These are phyloP conservation scores for Cariama cristata DNA, from an alignment of 2,113 vertebrate genomes.

Conservation along the genomic window DNA sequence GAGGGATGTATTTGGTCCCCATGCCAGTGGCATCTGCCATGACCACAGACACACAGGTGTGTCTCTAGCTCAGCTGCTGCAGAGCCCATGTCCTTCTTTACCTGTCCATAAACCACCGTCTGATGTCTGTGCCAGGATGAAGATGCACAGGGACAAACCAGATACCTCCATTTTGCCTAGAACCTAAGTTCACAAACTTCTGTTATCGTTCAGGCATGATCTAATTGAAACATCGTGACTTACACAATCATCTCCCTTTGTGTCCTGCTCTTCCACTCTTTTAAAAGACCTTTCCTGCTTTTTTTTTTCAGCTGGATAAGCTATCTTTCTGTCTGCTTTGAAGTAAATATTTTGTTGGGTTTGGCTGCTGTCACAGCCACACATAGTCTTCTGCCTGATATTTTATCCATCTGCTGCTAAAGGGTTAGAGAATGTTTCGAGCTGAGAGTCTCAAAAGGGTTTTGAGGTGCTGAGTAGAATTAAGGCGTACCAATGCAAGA, in stretches of 20 bases:
- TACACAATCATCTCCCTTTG: conserved; percentile 17
- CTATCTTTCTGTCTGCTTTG: conserved; percentile 42
- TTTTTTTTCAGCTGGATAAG: conserved; percentile 32
- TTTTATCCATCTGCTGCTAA: conserved; percentile 40
- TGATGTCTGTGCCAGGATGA: not conserved
- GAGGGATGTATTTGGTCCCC: not conserved
- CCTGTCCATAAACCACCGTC: not conserved
- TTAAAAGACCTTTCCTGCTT: not conserved
- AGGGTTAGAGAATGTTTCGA: not conserved
- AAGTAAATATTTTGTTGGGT: conserved; percentile 48
- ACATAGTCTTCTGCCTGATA: not conserved
- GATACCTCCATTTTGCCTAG: not conserved
- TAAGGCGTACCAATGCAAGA: not conserved
- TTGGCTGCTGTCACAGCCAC: conserved; percentile 45
- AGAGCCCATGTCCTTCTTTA: not conserved
- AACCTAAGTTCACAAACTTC: conserved; percentile 14
- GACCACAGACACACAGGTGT: not conserved
- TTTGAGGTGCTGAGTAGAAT: not conserved
- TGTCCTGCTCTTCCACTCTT: not conserved
- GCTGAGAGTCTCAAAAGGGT: not conserved
- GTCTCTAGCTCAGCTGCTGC: not conserved
- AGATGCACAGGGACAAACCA: not conserved
- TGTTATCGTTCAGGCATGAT: not conserved
- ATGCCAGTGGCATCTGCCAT: fast-evolving
- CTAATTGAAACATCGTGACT: conserved; percentile 41